Evolutionary conservation across 2,113 vertebrate genomes (phyloP).

Genomic region (Urocynchramus pylzowi): DNA sequence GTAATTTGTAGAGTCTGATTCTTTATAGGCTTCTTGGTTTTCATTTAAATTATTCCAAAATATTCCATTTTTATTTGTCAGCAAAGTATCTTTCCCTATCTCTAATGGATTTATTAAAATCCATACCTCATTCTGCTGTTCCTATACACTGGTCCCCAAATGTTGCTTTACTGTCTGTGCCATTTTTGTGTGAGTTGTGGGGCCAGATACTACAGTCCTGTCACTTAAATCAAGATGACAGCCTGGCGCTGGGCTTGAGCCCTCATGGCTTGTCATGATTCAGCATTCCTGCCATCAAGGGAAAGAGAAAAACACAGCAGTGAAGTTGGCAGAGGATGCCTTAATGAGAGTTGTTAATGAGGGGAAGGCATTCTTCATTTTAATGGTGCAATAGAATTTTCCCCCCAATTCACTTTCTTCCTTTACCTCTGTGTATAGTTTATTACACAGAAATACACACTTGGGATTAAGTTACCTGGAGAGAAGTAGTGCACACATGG

Average conservation of each 20-base stretch:
- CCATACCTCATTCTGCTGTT: neutral
- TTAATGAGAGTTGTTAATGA: neutral
- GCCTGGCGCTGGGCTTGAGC: neutral
- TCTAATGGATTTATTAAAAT: neutral
- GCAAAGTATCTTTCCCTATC: neutral
- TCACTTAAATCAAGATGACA: neutral
- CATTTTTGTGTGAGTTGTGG: constrained; percentile 42
- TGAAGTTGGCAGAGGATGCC: neutral
- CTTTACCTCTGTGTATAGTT: neutral
- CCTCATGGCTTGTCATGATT: neutral
- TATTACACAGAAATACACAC: neutral
- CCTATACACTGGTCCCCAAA: neutral
- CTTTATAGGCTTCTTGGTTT: neutral
- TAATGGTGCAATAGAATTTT: neutral
- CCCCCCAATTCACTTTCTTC: neutral
- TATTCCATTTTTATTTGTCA: neutral
- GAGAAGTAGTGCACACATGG: neutral
- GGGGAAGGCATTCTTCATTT: neutral
- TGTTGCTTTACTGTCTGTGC: neutral
- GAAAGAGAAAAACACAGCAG: neutral
- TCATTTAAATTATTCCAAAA: neutral
- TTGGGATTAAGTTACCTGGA: neutral
- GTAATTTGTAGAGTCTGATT: neutral
- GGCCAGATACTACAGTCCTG: neutral
- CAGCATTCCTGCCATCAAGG: neutral